phyloP scores from a whole-genome alignment of 2,797 vertebrate genomes.

The Oreochromis grahami region DNA sequence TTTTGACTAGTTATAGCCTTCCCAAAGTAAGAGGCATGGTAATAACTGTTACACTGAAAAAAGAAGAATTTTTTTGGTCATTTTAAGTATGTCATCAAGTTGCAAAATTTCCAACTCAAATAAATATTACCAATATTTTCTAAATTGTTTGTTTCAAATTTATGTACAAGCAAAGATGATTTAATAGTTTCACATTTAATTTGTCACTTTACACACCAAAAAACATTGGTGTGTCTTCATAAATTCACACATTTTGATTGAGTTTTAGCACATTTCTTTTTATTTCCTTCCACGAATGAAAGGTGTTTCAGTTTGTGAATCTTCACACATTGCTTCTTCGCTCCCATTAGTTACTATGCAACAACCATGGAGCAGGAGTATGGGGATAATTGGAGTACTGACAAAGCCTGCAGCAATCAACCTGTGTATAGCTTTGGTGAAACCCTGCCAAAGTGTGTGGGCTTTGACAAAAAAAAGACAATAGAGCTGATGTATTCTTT shows the following conservation, averaged over 20 bases:
- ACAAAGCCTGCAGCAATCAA: neutral
- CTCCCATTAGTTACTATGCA: slow-evolving; percentile 13
- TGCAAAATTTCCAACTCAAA: neutral
- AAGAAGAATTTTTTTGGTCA: neutral
- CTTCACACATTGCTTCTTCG: slow-evolving; percentile 7
- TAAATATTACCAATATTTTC: neutral
- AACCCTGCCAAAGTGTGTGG: neutral
- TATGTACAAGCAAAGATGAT: neutral
- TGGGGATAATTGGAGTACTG: neutral
- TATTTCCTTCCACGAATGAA: neutral
- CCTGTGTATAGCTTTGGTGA: neutral
- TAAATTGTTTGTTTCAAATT: slow-evolving; percentile 3
- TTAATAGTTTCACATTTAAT: neutral
- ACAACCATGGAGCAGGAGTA: neutral
- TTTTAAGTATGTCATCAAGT: neutral
- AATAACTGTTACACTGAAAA: neutral
- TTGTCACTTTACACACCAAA: neutral
- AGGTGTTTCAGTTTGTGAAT: neutral
- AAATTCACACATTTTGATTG: slow-evolving; percentile 1
- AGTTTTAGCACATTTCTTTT: neutral
- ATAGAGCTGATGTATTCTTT: neutral
- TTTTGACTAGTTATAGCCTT: neutral
- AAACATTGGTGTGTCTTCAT: neutral
- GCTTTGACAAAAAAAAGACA: neutral
- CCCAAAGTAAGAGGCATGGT: neutral